Base-by-base conservation (phyloP, 2,888 invertebrate species). In the Ptilodon capucinus region DNA sequence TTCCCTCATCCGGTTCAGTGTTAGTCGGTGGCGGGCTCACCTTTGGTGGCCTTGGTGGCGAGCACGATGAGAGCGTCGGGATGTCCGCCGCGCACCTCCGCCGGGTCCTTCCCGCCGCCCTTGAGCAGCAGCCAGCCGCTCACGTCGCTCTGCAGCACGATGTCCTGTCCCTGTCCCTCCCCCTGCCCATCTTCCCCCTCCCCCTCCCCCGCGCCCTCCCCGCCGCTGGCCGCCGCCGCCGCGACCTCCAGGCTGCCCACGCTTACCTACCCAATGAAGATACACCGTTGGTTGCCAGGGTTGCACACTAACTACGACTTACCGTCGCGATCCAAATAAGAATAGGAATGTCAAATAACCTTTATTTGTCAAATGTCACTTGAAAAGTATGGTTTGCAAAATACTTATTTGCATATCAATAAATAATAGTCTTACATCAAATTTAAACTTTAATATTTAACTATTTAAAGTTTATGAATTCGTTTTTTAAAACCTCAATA, bases 21-120 rank as follows among this genome's bases (percentile, higher is more conserved):
- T 11, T 25, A 36, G 18, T 21, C n/a, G n/a, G 9, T 16, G 21
- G 11, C 4, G 9, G 13, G 4, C 51, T 25, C 25, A 93, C 95
- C 95, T 92, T 97, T 98, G 79, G 97, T 97, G 54, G 97, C 97
- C 86, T 97, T 97, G 47, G 98, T 98, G 40, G 99, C 99, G 76
- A 98, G 97, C 35, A 99, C 98, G 56, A 99, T 95, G 44, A 99
- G 93, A 0, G 98, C 98, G 82, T 99, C 98, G 1, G 97, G 95
- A 55, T 96, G 95, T 6, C 99, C 99, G 7, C 99, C 99, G 50
- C 97, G 94, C 34, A 98, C 95, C 65, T 97, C 97, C 0, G 97
- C 97, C 3, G 97, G 97, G 54, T 98, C 98, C 95, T 88, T 88
- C 54, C 96, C 96, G 19, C 95, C 95, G 1, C 94, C 95, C 79